A percentile compares a stretch with the other conserved stretches of the same genome.
phyloP scores from a whole-genome alignment of 2,888 invertebrate genomes.

The Mesoligia furuncula region DNA sequence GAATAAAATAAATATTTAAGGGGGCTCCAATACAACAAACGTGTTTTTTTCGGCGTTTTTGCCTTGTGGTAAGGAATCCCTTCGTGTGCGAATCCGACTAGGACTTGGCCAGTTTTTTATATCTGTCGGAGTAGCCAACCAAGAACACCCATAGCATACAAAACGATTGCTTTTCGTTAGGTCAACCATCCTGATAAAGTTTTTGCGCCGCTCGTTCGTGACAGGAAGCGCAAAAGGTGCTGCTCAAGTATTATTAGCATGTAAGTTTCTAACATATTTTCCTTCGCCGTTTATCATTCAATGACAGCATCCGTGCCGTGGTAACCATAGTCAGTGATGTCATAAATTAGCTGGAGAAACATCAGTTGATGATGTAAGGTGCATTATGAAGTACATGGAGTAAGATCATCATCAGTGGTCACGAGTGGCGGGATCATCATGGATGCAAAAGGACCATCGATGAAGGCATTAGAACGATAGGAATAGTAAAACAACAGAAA shows the following conservation, averaged over 20 bases:
- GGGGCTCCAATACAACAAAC: too few relatives aligned
- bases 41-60: too few relatives aligned
- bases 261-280: conserved; percentile 19
- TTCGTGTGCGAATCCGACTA: too few relatives aligned
- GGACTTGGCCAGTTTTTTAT: conserved; percentile 1
- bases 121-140: conserved; percentile 12
- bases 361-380: conserved; percentile 33
- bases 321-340: conserved; percentile 27
- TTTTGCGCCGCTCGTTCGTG: conserved; percentile 41
- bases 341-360: conserved; percentile 26
- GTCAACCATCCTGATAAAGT: conserved; percentile 30
- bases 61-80: too few relatives aligned
- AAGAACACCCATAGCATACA: conserved; percentile 38
- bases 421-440: not conserved
- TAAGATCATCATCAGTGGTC: not conserved
- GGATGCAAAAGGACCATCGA: too few relatives aligned
- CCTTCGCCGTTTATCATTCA: conserved; percentile 25
- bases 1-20: too few relatives aligned
- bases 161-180: conserved; percentile 14
- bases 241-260: conserved; percentile 30
- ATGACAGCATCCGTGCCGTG: conserved; percentile 40
- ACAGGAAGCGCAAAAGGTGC: conserved; percentile 48
- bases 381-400: not conserved
- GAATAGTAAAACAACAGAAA: too few relatives aligned
- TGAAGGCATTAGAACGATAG: not conserved